Evolutionary conservation across 2,888 invertebrate species (phyloP).

Genomic region (Lasioglossum oenotherae): DNA sequence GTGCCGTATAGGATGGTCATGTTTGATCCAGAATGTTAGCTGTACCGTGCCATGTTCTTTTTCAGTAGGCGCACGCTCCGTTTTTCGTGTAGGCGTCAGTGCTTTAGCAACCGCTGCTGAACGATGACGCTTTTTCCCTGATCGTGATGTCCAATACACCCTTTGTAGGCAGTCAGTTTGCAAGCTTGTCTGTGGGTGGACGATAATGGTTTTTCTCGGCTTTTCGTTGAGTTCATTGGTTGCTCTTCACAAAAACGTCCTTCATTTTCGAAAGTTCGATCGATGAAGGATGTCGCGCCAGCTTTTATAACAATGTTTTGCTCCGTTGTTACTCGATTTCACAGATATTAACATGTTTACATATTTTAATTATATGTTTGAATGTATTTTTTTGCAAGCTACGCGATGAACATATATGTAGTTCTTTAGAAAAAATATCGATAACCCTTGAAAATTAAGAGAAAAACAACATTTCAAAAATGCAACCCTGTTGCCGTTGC

Average conservation of each 20-base stretch:
- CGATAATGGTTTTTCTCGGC: not conserved
- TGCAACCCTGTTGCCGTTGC: too few relatives aligned
- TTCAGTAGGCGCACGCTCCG: constrained; percentile 1
- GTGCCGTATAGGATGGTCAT: not conserved
- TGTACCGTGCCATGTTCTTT: not conserved
- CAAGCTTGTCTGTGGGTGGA: constrained; percentile 23
- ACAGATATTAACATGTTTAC: not conserved
- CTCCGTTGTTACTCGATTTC: not conserved
- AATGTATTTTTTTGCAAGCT: too few relatives aligned
- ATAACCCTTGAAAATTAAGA: too few relatives aligned
- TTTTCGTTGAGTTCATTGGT: constrained; percentile 7
- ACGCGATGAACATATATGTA: too few relatives aligned
- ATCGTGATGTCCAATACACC: constrained; percentile 22
- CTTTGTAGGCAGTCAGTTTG: constrained; percentile 11
- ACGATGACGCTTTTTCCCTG: constrained; percentile 20
- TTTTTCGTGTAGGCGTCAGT: constrained; percentile 27
- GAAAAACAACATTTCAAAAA: too few relatives aligned
- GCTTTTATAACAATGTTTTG: not conserved
- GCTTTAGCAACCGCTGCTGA: constrained; percentile 21
- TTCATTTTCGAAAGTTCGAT: constrained; percentile 17
- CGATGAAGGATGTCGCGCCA: not conserved
- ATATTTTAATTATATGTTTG: too few relatives aligned
- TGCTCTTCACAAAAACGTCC: constrained; percentile 4
- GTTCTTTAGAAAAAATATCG: too few relatives aligned
- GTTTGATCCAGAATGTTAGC: not conserved